These are phyloP conservation scores for Microtus richardsoni DNA, from an alignment of 2,113 vertebrate species.

Conservation along the genomic window DNA sequence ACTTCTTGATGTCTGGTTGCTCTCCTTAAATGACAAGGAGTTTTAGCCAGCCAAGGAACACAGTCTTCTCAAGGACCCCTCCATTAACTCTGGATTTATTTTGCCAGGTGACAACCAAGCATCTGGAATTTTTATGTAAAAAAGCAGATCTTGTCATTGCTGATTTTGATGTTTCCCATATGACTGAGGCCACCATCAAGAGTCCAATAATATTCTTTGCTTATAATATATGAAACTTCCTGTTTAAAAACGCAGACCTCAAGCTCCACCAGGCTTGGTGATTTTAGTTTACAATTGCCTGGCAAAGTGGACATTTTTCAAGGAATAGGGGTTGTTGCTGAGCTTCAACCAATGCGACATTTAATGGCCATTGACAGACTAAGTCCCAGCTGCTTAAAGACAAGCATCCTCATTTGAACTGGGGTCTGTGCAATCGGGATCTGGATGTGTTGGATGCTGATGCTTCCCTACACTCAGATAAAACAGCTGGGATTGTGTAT, in stretches of 20 bases:
- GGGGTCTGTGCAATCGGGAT: slow-evolving; percentile 70
- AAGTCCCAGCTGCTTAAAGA: slow-evolving; percentile 80
- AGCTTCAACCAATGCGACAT: slow-evolving; percentile 72
- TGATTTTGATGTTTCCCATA: not conserved
- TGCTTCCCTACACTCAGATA: slow-evolving; percentile 69
- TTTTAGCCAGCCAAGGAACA: slow-evolving; percentile 45
- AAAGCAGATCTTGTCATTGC: slow-evolving; percentile 23
- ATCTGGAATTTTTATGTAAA: slow-evolving; percentile 48
- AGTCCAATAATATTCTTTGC: not conserved
- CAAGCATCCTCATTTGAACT: slow-evolving; percentile 81
- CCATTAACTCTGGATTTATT: slow-evolving; percentile 39
- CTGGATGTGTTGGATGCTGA: slow-evolving; percentile 63
- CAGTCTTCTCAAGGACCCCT: slow-evolving; percentile 2
- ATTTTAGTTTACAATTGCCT: slow-evolving; percentile 49
- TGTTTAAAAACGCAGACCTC: slow-evolving; percentile 46
- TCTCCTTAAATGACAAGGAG: not conserved
- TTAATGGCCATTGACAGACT: slow-evolving; percentile 74
- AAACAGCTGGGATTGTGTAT: slow-evolving; percentile 11
- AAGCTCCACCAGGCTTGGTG: slow-evolving; percentile 21
- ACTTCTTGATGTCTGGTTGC: not conserved
- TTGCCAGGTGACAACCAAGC: slow-evolving; percentile 54
- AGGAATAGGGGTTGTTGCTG: slow-evolving; percentile 44
- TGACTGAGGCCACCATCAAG: not conserved
- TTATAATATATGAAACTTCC: slow-evolving; percentile 48
- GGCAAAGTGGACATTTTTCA: slow-evolving; percentile 38